Conservation (phyloP, 92 coral and sea anemone genomes). For the Umimayanthus chanpuru region DNA sequence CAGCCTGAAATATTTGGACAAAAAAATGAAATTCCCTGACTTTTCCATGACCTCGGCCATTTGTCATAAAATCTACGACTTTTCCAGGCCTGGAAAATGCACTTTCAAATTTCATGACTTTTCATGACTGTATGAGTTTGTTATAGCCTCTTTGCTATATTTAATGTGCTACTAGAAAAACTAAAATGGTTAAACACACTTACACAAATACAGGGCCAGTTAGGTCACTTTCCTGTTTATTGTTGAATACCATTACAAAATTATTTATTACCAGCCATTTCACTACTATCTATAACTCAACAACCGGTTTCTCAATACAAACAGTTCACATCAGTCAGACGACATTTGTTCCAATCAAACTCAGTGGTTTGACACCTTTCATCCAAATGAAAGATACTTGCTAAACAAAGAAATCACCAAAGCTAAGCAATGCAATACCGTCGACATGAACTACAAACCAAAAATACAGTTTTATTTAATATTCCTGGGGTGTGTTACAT, state of each 20-base stretch:
- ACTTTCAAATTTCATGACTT: too few species aligned
- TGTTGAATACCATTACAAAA: slow-evolving; percentile 14
- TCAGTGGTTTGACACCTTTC: background rate
- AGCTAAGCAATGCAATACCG: background rate
- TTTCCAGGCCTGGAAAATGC: too few species aligned
- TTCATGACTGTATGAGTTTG: too few species aligned
- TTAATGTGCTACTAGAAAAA: too few species aligned
- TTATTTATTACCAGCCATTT: background rate
- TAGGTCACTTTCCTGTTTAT: slow-evolving; percentile 3
- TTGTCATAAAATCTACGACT: too few species aligned
- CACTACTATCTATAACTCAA: background rate
- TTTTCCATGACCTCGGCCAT: too few species aligned
- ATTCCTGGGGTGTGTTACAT: background rate
- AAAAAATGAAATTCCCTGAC: too few species aligned
- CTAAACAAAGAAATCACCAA: background rate
- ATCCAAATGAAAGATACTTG: background rate
- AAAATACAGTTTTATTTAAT: background rate
- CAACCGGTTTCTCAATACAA: background rate
- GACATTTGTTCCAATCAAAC: background rate
- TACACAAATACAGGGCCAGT: background rate
- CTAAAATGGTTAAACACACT: too few species aligned
- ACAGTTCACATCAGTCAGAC: background rate
- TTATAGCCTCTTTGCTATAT: too few species aligned
- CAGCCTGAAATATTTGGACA: too few species aligned
- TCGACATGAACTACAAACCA: background rate